phyloP scores from a whole-genome alignment of 2,113 vertebrate genomes.

The Dermatemys mawii region DNA sequence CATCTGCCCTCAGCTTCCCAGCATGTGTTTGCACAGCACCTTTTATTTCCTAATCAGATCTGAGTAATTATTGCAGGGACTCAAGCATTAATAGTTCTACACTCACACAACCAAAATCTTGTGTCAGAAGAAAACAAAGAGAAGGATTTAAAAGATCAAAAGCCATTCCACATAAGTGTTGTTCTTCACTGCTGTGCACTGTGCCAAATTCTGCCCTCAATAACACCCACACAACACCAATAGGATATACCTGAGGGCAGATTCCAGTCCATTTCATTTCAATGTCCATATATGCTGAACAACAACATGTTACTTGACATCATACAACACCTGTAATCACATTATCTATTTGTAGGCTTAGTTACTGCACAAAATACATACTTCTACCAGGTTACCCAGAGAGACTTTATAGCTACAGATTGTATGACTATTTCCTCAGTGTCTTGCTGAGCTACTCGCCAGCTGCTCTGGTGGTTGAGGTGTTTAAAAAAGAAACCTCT shows the following conservation, averaged over 20 bases:
- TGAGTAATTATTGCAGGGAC: neutral
- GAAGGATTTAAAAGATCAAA: neutral
- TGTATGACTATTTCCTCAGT: neutral
- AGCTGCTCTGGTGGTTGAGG: neutral
- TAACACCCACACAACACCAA: neutral
- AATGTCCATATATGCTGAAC: neutral
- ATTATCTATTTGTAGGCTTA: fast-evolving
- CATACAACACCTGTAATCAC: neutral
- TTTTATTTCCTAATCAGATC: neutral
- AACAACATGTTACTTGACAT: neutral
- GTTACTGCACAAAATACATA: neutral
- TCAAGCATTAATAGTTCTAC: neutral
- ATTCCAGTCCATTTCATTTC: fast-evolving
- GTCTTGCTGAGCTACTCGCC: neutral
- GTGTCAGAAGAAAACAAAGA: neutral
- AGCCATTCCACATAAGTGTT: neutral
- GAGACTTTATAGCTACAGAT: neutral
- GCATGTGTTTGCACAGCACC: conserved; percentile 19
- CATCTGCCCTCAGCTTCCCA: conserved; percentile 54
- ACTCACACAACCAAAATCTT: neutral
- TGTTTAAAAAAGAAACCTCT: neutral
- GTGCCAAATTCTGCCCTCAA: neutral
- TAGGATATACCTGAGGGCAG: neutral
- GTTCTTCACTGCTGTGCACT: neutral
- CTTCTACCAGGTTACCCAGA: neutral